phyloP scores from a whole-genome alignment of 2,113 vertebrate genomes.

The Ceyx margarethae region DNA sequence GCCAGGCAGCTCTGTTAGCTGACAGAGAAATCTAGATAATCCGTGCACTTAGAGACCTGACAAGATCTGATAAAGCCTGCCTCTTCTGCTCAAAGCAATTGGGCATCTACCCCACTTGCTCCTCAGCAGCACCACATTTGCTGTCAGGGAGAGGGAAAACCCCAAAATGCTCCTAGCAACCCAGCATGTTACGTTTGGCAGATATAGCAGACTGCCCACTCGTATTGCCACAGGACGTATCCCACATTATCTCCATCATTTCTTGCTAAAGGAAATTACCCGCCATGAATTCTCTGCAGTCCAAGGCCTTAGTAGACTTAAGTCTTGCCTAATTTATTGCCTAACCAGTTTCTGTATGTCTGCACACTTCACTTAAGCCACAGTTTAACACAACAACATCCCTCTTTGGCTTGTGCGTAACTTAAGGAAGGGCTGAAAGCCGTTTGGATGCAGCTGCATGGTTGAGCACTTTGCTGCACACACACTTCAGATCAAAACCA shows the following conservation, averaged over 20 bases:
- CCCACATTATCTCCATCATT: not conserved
- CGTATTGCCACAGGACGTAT: rapidly evolving
- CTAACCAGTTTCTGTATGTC: not conserved
- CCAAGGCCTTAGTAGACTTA: not conserved
- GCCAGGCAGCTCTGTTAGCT: not conserved
- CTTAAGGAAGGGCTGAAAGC: not conserved
- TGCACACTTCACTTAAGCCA: not conserved
- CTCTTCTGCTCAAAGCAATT: not conserved
- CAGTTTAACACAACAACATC: not conserved
- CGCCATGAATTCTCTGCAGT: not conserved
- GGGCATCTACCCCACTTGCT: not conserved
- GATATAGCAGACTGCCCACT: not conserved
- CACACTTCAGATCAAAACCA: not conserved
- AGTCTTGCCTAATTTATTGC: not conserved
- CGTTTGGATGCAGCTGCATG: not conserved
- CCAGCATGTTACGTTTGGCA: not conserved
- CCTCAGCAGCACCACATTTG: not conserved
- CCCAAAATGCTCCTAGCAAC: not conserved
- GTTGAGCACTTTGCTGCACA: not conserved
- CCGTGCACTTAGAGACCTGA: not conserved
- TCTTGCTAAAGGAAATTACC: not conserved
- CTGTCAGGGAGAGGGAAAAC: not conserved
- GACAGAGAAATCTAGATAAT: not conserved
- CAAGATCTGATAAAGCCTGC: not conserved
- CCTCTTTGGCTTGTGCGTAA: rapidly evolving